These are phyloP conservation scores for Micronisus gabar DNA, from an alignment of 2,113 vertebrate species.

Conservation along the genomic window DNA sequence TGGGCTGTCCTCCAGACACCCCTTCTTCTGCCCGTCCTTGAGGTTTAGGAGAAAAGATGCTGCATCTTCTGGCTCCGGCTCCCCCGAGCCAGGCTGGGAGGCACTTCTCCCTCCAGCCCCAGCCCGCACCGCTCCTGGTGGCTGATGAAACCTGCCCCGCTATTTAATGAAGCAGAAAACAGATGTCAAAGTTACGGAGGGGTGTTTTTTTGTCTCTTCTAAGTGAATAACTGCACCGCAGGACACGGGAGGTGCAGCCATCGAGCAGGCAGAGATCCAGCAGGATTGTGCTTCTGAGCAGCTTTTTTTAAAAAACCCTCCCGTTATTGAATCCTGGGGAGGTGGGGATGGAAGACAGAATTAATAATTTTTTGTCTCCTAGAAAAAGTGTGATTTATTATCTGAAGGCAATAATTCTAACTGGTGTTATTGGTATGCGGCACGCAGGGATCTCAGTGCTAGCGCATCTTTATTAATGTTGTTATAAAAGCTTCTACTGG, in stretches of 20 bases:
- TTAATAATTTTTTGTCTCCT: background rate
- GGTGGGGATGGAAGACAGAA: background rate
- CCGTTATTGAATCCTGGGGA: background rate
- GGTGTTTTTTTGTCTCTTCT: background rate
- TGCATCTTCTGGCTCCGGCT: background rate
- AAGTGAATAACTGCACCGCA: background rate
- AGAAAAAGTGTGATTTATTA: background rate
- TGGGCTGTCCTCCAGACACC: background rate
- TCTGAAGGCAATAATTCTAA: slow-evolving; percentile 32
- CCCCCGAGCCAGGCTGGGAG: background rate
- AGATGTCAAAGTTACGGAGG: background rate
- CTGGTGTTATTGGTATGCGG: background rate
- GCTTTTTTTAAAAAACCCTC: background rate
- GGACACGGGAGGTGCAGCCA: background rate
- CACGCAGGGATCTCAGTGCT: background rate
- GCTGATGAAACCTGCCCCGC: background rate
- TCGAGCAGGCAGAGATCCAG: background rate
- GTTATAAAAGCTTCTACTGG: slow-evolving; percentile 47
- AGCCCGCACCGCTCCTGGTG: accelerated
- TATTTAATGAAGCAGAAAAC: background rate
- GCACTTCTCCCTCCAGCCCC: background rate
- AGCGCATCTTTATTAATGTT: slow-evolving; percentile 28
- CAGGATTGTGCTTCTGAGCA: background rate
- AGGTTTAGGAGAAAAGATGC: background rate
- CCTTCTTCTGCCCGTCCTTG: background rate